Evolutionary conservation across 2,888 invertebrate species (phyloP), one percentile per base, ranked within the genome.

Genomic region (Lasioglossum figueresi): DNA sequence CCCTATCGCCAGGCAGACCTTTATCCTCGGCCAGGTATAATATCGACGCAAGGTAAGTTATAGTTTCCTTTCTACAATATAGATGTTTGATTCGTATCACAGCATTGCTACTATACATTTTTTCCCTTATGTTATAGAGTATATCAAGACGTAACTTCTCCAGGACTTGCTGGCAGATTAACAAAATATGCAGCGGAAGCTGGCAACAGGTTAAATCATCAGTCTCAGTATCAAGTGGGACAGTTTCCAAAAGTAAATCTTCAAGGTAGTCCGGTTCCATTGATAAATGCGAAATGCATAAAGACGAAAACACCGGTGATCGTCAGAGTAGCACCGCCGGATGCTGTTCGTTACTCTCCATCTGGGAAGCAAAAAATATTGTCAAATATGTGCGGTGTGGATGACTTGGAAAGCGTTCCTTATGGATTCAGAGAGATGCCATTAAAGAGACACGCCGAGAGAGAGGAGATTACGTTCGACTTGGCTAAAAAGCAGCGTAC

Each of bases 21-120:
- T 91, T 96, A 52, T 92, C 96, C 48, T 95, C 96, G 0, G 95
- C 95, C 8, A 94, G 94, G 91, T 96, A 95, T 88, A 95, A 95
- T 86, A 95, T 95, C 37, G 95, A 95, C 91, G 94, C 95, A 2
- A 95, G 95, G 95, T 95, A 92, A 92, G 92, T 91, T 91, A 66
- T 75, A 72, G 4, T 27, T 52, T 0, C 0, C 0, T 1, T 37
- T 6, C 0, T 27, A 4, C 23, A 4, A 14, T 6, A 6, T 19
- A 23, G 4, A 2, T 23, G 0, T 34, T 14, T 4, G 4, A 10
- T 52, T 27, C 2, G 4, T 40, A 37, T 27, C n/a, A 0, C 2
- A 14, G 70, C 19, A 27, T 63, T 31, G 40, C 4, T 12, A 12
- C 0, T 16, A 23, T 1, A n/a, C 0, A 27, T 4, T 48, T 63